A percentile compares a stretch with the other conserved stretches of the same genome.
Evolutionary conservation across 2,797 vertebrate genomes (phyloP).

Genomic region (Momotus momota): DNA sequence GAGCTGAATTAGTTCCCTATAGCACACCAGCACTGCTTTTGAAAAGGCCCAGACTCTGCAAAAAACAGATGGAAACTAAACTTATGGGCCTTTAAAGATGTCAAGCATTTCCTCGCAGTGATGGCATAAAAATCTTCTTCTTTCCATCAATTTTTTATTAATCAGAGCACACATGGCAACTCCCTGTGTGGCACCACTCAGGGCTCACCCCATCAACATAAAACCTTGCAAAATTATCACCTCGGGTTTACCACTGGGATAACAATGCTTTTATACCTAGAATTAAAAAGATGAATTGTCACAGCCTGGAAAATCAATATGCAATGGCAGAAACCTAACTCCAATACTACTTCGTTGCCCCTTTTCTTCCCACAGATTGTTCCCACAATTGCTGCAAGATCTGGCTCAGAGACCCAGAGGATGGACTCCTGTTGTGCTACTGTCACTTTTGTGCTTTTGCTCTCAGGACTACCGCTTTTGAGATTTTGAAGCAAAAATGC

Average conservation of each 20-base stretch:
- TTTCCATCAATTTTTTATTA: conserved; percentile 22
- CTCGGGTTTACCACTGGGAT: conserved; percentile 1
- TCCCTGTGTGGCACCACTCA: not conserved
- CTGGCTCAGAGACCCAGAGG: not conserved
- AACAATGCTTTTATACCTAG: conserved; percentile 15
- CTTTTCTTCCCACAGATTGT: not conserved
- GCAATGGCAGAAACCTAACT: not conserved
- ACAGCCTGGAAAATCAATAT: not conserved
- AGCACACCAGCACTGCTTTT: not conserved
- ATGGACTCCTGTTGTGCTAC: not conserved
- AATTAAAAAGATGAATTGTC: conserved; percentile 32
- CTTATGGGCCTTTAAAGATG: conserved; percentile 19
- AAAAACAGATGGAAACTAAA: conserved; percentile 36
- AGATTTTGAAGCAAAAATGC: not conserved
- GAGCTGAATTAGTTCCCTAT: conserved; percentile 25
- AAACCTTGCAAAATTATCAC: conserved; percentile 22
- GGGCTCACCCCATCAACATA: conserved; percentile 17
- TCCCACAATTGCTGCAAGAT: not conserved
- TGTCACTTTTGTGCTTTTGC: not conserved
- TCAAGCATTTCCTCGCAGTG: not conserved
- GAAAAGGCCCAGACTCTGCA: not conserved
- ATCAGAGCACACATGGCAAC: conserved; percentile 35
- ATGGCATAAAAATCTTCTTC: not conserved
- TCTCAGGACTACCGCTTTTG: not conserved
- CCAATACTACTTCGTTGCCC: not conserved